Percentiles rank a stretch among this genome's conserved stretches.
phyloP scores from a whole-genome alignment of 2,113 vertebrate species.

The Brienomyrus brachyistius region DNA sequence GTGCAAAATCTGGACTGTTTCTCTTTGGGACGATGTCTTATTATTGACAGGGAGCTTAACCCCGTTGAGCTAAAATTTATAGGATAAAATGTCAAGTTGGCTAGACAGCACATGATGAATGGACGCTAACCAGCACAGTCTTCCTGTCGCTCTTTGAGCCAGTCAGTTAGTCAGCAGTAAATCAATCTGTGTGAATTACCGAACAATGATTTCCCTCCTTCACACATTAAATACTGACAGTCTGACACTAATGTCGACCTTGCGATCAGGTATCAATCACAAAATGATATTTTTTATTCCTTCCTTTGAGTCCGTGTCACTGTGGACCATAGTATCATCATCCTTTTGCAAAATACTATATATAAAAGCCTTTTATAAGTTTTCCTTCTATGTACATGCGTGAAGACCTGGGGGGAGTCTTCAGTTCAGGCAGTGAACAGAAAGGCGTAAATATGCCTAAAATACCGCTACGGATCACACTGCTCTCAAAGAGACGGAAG shows the following conservation, averaged over 20 bases:
- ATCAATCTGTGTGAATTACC: background rate
- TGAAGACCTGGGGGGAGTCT: background rate
- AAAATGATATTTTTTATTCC: background rate
- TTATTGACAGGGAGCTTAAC: background rate
- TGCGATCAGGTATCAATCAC: background rate
- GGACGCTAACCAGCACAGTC: background rate
- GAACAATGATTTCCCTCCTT: background rate
- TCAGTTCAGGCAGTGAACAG: background rate
- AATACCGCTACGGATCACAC: background rate
- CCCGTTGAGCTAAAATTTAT: background rate
- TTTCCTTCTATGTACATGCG: background rate
- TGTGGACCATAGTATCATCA: background rate
- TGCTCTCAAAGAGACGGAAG: background rate
- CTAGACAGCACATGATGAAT: background rate
- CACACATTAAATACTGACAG: background rate
- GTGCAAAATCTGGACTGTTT: background rate
- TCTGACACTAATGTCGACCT: background rate
- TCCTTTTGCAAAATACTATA: background rate
- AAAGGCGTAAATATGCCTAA: background rate
- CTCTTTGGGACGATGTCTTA: background rate
- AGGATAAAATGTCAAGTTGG: background rate
- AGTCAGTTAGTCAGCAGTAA: background rate
- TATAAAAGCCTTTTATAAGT: background rate
- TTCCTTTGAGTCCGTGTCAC: background rate
- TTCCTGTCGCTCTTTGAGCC: background rate